Percentiles rank a stretch among this genome's conserved stretches.
Conservation (phyloP, 2,888 invertebrate species). For the Brachylomia viminalis region DNA sequence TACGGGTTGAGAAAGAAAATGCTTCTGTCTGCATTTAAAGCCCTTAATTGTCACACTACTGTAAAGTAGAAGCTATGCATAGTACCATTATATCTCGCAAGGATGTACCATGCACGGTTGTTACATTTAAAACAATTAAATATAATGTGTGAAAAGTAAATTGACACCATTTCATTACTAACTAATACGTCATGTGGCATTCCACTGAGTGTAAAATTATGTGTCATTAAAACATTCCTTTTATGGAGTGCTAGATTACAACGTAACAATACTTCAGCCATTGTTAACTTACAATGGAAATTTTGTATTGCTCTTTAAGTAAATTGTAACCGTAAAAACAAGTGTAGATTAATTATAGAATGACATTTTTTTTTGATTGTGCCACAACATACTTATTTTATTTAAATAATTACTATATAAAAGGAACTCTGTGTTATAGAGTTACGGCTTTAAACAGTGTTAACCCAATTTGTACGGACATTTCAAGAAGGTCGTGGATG, state of each 20-base stretch:
- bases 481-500: not conserved
- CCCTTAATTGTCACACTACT: too few relatives aligned
- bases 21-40: too few relatives aligned
- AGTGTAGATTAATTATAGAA: constrained; percentile 5
- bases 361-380: not conserved
- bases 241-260: constrained; percentile 15
- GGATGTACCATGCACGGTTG: not conserved
- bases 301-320: constrained; percentile 2
- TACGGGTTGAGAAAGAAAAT: not conserved
- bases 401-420: not conserved
- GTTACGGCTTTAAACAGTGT: not conserved
- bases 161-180: constrained; percentile 30
- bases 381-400: not conserved
- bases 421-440: not conserved
- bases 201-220: not conserved
- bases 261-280: constrained; percentile 5
- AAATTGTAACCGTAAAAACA: not conserved
- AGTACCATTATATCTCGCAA: not conserved
- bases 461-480: not conserved
- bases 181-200: constrained; percentile 21
- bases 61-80: not conserved
- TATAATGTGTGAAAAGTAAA: constrained; percentile 34
- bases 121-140: constrained; percentile 40
- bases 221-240: constrained; percentile 8
- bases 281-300: not conserved